Evolutionary conservation across 2,888 invertebrate species (phyloP).

Genomic region (Ichneumoninae sp.): DNA sequence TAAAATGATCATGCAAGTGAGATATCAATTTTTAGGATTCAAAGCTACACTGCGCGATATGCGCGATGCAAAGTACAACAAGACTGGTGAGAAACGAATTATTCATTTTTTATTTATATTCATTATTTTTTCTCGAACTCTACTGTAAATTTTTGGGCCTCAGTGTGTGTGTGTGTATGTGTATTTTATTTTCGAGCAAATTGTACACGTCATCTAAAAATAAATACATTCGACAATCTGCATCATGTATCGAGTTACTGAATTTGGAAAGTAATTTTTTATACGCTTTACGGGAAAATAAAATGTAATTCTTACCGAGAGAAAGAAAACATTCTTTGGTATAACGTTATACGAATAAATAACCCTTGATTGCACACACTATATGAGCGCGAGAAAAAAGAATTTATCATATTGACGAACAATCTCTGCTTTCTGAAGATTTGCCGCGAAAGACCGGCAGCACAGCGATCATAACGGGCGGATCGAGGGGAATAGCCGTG

Average conservation of each 20-base stretch:
- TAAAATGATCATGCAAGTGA: slow-evolving; percentile 74
- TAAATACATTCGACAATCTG: too few relatives aligned
- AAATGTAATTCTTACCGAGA: background rate
- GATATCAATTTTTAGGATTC: slow-evolving; percentile 87
- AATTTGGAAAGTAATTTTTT: too few relatives aligned
- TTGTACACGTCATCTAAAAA: too few relatives aligned
- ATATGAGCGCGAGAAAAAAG: background rate
- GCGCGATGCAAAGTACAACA: slow-evolving; percentile 86
- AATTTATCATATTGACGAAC: background rate
- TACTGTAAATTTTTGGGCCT: too few relatives aligned
- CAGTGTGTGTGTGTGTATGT: too few relatives aligned
- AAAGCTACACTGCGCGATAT: slow-evolving; percentile 88
- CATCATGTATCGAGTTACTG: too few relatives aligned
- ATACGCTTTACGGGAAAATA: too few relatives aligned
- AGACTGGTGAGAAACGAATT: slow-evolving; percentile 83
- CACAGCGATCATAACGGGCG: slow-evolving; percentile 94
- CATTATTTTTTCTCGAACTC: background rate
- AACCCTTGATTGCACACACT: background rate
- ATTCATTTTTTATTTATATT: background rate
- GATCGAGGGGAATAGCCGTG: slow-evolving; percentile 93
- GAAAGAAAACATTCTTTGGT: background rate
- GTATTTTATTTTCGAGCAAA: too few relatives aligned
- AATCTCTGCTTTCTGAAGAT: slow-evolving; percentile 83
- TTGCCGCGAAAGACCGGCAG: slow-evolving; percentile 88
- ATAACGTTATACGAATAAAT: background rate